phyloP scores from a whole-genome alignment of 2,888 invertebrate species.

The Idaea aversata region DNA sequence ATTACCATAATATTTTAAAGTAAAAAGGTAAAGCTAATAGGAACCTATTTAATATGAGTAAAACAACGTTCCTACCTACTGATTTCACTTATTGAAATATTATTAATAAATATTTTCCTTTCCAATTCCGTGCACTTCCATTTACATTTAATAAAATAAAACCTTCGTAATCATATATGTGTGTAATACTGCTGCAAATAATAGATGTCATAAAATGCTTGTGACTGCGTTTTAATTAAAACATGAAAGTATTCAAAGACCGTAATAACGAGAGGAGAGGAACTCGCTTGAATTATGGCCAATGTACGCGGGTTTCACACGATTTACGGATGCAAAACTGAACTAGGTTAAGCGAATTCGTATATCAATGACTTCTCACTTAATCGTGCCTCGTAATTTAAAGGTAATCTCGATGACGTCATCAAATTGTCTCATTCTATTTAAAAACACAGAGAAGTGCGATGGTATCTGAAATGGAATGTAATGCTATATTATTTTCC shows the following conservation, averaged over 20 bases:
- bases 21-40: neutral
- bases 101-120: no score
- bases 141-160: constrained; percentile 1
- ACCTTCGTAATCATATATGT: constrained; percentile 13
- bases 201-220: constrained; percentile 38
- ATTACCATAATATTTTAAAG: constrained; percentile 4
- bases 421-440: neutral
- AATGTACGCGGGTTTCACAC: constrained; percentile 28
- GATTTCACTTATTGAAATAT: no score
- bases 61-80: no score
- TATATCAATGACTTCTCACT: constrained; percentile 10
- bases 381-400: neutral
- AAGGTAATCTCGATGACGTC: neutral
- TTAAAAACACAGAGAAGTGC: neutral
- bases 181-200: constrained; percentile 24
- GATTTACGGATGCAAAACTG: constrained; percentile 30
- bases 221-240: constrained; percentile 61
- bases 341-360: constrained; percentile 21
- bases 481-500: neutral
- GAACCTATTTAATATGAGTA: no score
- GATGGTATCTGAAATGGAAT: neutral
- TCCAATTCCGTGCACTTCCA: no score
- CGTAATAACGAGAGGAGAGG: constrained; percentile 50
- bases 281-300: constrained; percentile 41
- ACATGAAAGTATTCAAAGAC: constrained; percentile 62